Percentiles rank a stretch among this genome's conserved stretches.
Conservation (phyloP, 2,797 vertebrate species). For the Acanthurus leucopareius region DNA sequence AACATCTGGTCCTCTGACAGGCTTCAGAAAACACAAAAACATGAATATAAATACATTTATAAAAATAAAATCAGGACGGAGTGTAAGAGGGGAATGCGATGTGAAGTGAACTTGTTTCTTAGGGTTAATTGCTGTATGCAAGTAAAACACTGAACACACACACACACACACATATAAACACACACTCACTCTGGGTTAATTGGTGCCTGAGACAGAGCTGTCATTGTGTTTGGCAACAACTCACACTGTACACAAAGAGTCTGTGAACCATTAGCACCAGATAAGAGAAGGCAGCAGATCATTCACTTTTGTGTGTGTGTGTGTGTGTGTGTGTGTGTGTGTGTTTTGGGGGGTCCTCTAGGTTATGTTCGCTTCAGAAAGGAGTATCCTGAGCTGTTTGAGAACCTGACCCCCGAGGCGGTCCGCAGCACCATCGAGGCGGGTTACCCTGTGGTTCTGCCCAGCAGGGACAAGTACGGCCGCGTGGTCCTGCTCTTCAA, state of each 20-base stretch:
- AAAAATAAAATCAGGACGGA: constrained; percentile 5
- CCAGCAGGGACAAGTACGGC: constrained; percentile 93
- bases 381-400: constrained; percentile 96
- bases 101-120: constrained; percentile 46
- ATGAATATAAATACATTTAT: constrained; percentile 26
- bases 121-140: constrained; percentile 52
- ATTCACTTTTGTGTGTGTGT: constrained; percentile 21
- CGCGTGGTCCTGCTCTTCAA: constrained; percentile 97
- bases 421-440: constrained; percentile 96
- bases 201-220: constrained; percentile 60
- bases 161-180: constrained; percentile 24
- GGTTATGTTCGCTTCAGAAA: constrained; percentile 95
- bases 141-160: constrained; percentile 9
- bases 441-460: constrained; percentile 94
- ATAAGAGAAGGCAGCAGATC: constrained; percentile 8
- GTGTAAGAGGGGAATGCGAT: constrained; percentile 41
- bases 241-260: constrained; percentile 10
- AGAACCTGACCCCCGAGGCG: constrained; percentile 92
- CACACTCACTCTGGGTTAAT: constrained; percentile 63
- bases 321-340: constrained; percentile 27
- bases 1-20: constrained; percentile 3
- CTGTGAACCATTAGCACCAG: neutral
- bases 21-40: constrained; percentile 17
- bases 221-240: constrained; percentile 59
- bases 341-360: constrained; percentile 55